phyloP scores from a whole-genome alignment of 2,113 vertebrate genomes.

The human (Homo sapiens) region DNA sequence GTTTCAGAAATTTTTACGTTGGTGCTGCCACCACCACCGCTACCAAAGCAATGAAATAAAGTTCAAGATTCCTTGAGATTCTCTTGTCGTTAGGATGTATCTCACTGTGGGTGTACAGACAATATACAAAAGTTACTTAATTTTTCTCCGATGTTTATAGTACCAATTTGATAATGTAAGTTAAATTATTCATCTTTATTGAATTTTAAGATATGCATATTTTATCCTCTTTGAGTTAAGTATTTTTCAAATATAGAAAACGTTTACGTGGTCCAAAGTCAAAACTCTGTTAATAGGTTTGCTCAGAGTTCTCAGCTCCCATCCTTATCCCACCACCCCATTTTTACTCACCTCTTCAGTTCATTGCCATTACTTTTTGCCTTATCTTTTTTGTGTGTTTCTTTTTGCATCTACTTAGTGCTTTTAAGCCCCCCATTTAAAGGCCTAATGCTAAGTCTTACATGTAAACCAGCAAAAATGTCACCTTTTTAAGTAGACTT shows the following conservation, averaged over 20 bases:
- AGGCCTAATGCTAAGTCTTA: not conserved
- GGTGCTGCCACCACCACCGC: not conserved
- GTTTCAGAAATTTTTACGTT: no score
- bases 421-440: not conserved
- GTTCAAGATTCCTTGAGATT: not conserved
- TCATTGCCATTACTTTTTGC: not conserved
- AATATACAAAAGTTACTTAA: not conserved
- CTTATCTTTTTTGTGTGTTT: not conserved
- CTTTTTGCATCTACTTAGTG: not conserved
- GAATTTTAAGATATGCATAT: not conserved
- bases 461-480: not conserved
- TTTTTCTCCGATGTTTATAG: not conserved
- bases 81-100: not conserved
- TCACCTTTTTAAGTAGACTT: not conserved
- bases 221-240: not conserved
- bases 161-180: not conserved
- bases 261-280: not conserved
- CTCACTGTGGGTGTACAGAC: not conserved
- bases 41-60: not conserved
- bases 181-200: not conserved
- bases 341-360: not conserved
- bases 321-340: fast-evolving
- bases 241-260: not conserved
- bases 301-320: not conserved
- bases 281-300: not conserved